phyloP scores from a whole-genome alignment of 2,797 vertebrate species.

The Diplodus sargus region DNA sequence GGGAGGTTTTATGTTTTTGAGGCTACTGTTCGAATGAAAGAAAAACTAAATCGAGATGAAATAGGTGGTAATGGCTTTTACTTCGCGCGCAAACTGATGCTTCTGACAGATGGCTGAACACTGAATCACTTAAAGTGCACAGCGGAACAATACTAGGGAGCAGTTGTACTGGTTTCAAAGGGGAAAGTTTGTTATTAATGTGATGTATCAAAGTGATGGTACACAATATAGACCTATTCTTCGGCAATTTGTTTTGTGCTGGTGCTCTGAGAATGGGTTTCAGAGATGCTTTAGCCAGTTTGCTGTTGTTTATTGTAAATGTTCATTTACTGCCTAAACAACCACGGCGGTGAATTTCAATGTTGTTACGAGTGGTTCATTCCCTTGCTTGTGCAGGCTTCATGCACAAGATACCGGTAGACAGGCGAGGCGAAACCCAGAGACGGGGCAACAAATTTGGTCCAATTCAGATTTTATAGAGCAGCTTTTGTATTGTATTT shows the following conservation, averaged over 20 bases:
- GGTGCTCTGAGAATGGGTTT: constrained; percentile 23
- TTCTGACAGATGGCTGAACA: constrained; percentile 25
- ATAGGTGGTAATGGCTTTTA: constrained; percentile 4
- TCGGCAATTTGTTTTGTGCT: constrained; percentile 20
- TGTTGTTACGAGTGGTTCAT: constrained; percentile 46
- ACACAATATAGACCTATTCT: constrained; percentile 10
- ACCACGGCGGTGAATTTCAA: constrained; percentile 37
- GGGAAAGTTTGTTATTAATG: constrained; percentile 17
- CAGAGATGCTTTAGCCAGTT: constrained; percentile 26
- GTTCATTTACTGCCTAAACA: constrained; percentile 60
- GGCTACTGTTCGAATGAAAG: background rate
- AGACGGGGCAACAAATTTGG: constrained; percentile 67
- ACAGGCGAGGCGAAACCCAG: constrained; percentile 42
- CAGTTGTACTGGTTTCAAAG: constrained; percentile 5
- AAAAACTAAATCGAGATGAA: background rate
- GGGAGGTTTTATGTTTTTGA: constrained; percentile 25
- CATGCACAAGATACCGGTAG: constrained; percentile 44
- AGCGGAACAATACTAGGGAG: background rate
- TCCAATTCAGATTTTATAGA: constrained; percentile 80
- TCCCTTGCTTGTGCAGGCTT: constrained; percentile 35
- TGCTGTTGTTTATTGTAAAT: constrained; percentile 37
- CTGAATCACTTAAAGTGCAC: constrained; percentile 23
- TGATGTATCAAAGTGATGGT: constrained; percentile 8
- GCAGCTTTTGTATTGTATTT: constrained; percentile 81
- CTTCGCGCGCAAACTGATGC: constrained; percentile 1